Evolutionary conservation across 2,797 vertebrate genomes (phyloP).

Genomic region (Karalla daura): DNA sequence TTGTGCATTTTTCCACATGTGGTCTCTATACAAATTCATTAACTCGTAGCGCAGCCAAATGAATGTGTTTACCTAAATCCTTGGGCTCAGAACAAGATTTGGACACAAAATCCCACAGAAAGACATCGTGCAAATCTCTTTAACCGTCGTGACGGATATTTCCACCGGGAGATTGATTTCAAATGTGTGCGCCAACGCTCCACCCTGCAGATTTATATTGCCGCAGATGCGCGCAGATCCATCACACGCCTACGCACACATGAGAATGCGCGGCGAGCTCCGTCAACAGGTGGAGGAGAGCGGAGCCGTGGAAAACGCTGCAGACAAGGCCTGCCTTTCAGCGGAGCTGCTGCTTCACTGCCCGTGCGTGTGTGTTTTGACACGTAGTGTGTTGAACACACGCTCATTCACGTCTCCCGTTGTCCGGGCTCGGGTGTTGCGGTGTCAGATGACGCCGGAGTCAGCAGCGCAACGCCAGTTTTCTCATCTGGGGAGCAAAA

Average conservation of each 20-base stretch:
- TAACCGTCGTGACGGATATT: slow-evolving; percentile 9
- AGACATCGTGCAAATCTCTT: slow-evolving; percentile 35
- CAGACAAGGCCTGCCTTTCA: slow-evolving; percentile 62
- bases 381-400: slow-evolving; percentile 19
- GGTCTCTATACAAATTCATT: slow-evolving; percentile 11
- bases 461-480: slow-evolving; percentile 42
- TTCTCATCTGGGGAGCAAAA: slow-evolving; percentile 16
- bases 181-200: slow-evolving; percentile 23
- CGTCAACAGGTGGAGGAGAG: slow-evolving; percentile 58
- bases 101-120: slow-evolving; percentile 28
- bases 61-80: slow-evolving; percentile 26
- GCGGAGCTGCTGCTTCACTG: slow-evolving; percentile 7
- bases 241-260: slow-evolving; percentile 27
- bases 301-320: neutral
- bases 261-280: slow-evolving; percentile 13
- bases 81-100: slow-evolving; percentile 37
- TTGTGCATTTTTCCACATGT: neutral
- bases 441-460: slow-evolving; percentile 35
- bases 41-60: slow-evolving; percentile 18
- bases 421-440: slow-evolving; percentile 11
- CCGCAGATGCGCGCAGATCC: slow-evolving; percentile 24
- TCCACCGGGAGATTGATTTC: slow-evolving; percentile 24
- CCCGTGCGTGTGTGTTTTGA: slow-evolving; percentile 36
- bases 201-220: neutral
- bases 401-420: slow-evolving; percentile 44